phyloP scores from a whole-genome alignment of 2,888 invertebrate genomes.

The Diarsia dahlii region DNA sequence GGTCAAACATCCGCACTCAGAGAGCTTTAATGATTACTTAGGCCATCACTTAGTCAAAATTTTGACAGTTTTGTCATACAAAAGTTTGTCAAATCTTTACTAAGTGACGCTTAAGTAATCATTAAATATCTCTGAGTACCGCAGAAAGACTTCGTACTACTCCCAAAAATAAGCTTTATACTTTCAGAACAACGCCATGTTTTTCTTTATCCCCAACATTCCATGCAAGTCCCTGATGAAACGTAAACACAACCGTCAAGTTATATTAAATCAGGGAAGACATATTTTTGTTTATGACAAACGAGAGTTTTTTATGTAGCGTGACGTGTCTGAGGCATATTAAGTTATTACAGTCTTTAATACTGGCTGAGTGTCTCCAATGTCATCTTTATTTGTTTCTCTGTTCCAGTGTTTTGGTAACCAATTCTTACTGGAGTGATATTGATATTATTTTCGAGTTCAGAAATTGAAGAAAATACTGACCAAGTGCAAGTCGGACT shows the following conservation, averaged over 20 bases:
- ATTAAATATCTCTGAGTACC: too few species aligned
- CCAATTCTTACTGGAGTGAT: not conserved
- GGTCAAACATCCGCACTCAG: too few species aligned
- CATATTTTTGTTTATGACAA: slow-evolving; percentile 52
- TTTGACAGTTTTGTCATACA: too few species aligned
- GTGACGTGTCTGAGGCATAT: slow-evolving; percentile 27
- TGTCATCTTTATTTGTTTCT: slow-evolving; percentile 16
- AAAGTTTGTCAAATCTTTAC: too few species aligned
- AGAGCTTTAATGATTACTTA: too few species aligned
- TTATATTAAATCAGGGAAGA: slow-evolving; percentile 58
- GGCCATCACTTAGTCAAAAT: too few species aligned
- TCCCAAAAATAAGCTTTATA: slow-evolving; percentile 10
- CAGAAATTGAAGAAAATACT: too few species aligned
- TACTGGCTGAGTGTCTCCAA: not conserved
- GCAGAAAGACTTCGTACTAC: not conserved
- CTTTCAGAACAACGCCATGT: not conserved
- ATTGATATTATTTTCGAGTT: not conserved
- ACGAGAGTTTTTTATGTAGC: slow-evolving; percentile 44
- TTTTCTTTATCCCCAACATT: slow-evolving; percentile 20
- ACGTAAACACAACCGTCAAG: slow-evolving; percentile 52
- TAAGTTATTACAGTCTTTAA: slow-evolving; percentile 15
- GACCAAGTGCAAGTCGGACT: too few species aligned
- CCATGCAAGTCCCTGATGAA: slow-evolving; percentile 36
- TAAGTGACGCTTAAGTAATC: too few species aligned
- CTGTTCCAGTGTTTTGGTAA: not conserved